Evolutionary conservation across 2,797 vertebrate genomes (phyloP), one percentile per base, ranked within the genome.

Genomic region (Bovichtus variegatus): DNA sequence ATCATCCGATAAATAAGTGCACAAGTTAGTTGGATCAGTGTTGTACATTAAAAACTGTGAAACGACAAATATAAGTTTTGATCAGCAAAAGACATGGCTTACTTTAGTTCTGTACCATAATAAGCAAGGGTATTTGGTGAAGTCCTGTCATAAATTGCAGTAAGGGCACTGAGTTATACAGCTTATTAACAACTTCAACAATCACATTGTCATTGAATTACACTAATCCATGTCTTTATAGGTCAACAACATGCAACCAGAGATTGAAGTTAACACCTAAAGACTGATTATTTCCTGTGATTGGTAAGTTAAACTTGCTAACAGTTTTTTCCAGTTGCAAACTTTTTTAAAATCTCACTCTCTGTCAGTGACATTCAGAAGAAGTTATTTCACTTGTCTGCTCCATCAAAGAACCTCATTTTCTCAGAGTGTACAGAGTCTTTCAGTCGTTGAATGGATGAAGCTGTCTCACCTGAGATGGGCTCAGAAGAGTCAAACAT

Each of bases 401-500:
- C 82, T 13, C 76, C 87, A 18, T 96, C 94, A 81, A 95, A 96
- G 90, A 96, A 96, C 81, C 47, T 93, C 89, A 95, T 95, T 90
- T 96, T 96, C 57, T 96, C 95, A 25, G 89, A 78, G 87, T 95
- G 95, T 76, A 96, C 88, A 4, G 92, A 89, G 72, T 96, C 91
- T 89, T 51, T 93, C 18, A 96, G 84, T 31, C 87, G 92, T 65
- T 91, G 90, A 67, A 95, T 89, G 10, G 94, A 95, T 6, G 91
- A 92, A 4, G 93, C 94, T 2, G 94, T 91, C 34, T 94, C 92
- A 51, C 85, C 91, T 68, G 86, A 86, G 76, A 92, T 85, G 51
- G 92, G 86, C 63, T 94, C 94, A 8, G 80, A 74, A 4, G 89
- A 79, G 21, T 90, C 90, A 69, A 91, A 79, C 8, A 85, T 55